Percentiles rank a stretch among this genome's conserved stretches.
These are phyloP conservation scores for Candoia aspera DNA, from an alignment of 2,113 vertebrate species.

Conservation along the genomic window DNA sequence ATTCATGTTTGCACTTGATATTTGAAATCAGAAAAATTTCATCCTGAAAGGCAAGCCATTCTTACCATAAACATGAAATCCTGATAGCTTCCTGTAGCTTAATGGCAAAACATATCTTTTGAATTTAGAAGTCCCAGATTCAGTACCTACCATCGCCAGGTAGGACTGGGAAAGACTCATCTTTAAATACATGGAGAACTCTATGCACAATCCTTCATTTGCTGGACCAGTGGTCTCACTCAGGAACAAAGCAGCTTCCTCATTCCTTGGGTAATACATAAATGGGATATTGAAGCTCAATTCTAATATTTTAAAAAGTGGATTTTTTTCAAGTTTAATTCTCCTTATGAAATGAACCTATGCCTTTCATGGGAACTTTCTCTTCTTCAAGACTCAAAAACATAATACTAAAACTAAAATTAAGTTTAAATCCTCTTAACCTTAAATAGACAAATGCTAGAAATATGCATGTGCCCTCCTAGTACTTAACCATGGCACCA, in stretches of 20 bases:
- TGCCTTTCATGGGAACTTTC: not conserved
- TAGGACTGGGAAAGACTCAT: not conserved
- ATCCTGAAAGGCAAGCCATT: not conserved
- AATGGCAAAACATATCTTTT: not conserved
- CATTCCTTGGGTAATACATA: not conserved
- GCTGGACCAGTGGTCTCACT: not conserved
- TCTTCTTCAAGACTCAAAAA: not conserved
- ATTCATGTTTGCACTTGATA: not conserved
- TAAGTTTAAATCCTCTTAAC: not conserved
- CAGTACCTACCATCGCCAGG: not conserved
- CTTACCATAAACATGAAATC: not conserved
- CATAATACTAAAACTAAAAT: not conserved
- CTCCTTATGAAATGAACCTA: not conserved
- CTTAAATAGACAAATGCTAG: not conserved
- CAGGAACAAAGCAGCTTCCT: not conserved
- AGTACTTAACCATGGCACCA: not conserved
- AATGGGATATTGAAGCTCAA: not conserved
- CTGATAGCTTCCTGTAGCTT: not conserved
- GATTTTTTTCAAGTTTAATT: not conserved
- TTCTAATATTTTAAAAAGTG: not conserved
- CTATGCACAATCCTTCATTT: not conserved
- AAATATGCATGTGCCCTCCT: not conserved
- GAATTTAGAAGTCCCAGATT: not conserved
- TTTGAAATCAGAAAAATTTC: constrained; percentile 1
- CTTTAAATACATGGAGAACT: not conserved